Conservation (phyloP, 2,888 invertebrate genomes). For the Smittia sp. region DNA sequence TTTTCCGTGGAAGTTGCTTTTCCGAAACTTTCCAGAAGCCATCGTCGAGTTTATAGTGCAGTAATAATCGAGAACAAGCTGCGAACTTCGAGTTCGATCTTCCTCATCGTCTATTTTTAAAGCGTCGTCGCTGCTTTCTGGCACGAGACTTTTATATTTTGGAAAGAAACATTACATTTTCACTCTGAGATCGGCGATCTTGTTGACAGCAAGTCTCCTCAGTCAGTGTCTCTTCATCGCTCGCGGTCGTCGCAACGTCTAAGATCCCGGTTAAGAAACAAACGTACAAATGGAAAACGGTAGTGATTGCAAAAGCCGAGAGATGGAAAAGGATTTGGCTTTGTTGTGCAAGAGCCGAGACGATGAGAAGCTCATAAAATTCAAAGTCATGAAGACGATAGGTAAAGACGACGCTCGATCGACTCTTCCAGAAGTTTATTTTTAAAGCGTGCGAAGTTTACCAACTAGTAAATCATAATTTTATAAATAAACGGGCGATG, state of each 20-base stretch:
- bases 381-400: slow-evolving; percentile 4
- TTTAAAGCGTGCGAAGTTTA: too few species aligned
- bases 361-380: neutral
- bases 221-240: slow-evolving; percentile 13
- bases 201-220: slow-evolving; percentile 11
- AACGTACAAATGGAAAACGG: too few species aligned
- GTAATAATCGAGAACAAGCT: too few species aligned
- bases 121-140: neutral
- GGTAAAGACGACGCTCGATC: neutral
- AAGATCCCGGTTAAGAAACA: too few species aligned
- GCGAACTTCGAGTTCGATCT: neutral
- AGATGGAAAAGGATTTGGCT: slow-evolving; percentile 14
- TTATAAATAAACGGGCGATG: too few species aligned
- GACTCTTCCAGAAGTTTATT: neutral
- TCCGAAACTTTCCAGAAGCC: too few species aligned
- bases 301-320: neutral
- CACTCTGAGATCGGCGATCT: neutral
- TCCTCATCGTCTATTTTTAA: slow-evolving; percentile 14
- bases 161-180: slow-evolving; percentile 18
- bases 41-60: too few species aligned
- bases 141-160: slow-evolving; percentile 35
- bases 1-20: too few species aligned
- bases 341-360: neutral
- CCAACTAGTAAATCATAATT: too few species aligned
- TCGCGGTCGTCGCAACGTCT: neutral